Conservation (phyloP, 2,797 vertebrate species). For the Xiphorhynchus erythropygius region DNA sequence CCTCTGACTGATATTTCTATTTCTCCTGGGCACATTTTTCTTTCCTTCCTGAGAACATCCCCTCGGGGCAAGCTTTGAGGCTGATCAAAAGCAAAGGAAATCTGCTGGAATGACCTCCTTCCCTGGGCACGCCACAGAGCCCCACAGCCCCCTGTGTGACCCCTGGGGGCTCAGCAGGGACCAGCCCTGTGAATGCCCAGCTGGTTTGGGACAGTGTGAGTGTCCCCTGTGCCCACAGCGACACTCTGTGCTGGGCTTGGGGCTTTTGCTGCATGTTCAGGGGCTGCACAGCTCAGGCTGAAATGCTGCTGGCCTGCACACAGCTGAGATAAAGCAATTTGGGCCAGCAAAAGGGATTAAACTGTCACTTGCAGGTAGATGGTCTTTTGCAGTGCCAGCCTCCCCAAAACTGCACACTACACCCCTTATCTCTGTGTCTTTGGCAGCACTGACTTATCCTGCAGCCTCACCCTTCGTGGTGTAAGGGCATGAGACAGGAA, state of each 20-base stretch:
- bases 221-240: fast-evolving
- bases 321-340: not conserved
- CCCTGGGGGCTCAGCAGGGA: not conserved
- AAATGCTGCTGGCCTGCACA: not conserved
- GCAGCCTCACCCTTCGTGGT: not conserved
- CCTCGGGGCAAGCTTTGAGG: not conserved
- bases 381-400: not conserved
- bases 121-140: not conserved
- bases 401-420: not conserved
- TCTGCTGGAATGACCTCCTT: not conserved
- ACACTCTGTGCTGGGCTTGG: fast-evolving
- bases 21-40: conserved; percentile 25
- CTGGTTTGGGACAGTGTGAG: not conserved
- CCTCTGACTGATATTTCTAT: not conserved
- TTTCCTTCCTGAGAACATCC: conserved; percentile 14
- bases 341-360: not conserved
- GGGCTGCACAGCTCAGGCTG: not conserved
- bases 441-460: not conserved
- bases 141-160: fast-evolving
- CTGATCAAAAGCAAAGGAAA: conserved; percentile 1
- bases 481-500: not conserved
- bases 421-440: not conserved
- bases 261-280: not conserved
- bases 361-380: not conserved
- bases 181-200: not conserved